A percentile compares a stretch with the other conserved stretches of the same genome.
phyloP scores from a whole-genome alignment of 37 sponge, comb jelly and placozoan genomes.

The Theonella swinhoei region DNA sequence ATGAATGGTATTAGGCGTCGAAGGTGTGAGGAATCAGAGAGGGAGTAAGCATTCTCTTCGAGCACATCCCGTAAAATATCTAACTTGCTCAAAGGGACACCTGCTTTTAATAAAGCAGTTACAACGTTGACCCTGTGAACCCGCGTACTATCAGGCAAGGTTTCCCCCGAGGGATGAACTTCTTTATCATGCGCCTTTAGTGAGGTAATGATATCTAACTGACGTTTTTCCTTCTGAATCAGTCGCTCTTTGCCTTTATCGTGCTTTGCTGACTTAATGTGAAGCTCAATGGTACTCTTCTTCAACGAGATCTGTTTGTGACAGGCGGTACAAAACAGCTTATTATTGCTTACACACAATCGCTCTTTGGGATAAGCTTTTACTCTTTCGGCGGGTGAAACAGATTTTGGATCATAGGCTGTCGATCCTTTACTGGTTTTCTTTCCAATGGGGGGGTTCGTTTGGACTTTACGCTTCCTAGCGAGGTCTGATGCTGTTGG shows the following conservation, averaged over 20 bases:
- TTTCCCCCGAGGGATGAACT: slow-evolving; percentile 30
- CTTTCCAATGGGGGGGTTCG: slow-evolving; percentile 17
- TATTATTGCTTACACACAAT: slow-evolving; percentile 4
- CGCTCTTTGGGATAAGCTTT: neutral
- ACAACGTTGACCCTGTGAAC: slow-evolving; percentile 38
- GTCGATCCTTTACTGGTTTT: slow-evolving; percentile 4
- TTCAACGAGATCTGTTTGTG: slow-evolving; percentile 25
- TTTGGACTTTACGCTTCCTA: neutral
- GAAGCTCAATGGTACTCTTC: slow-evolving; percentile 10
- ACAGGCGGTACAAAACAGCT: slow-evolving; percentile 45
- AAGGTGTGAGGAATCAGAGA: neutral
- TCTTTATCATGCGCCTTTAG: slow-evolving; percentile 19
- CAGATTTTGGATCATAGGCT: neutral
- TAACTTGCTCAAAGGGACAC: slow-evolving; percentile 40
- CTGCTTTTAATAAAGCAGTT: slow-evolving; percentile 39
- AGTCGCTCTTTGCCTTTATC: slow-evolving; percentile 19
- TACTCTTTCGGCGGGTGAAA: slow-evolving; percentile 5
- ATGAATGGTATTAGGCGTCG: slow-evolving; percentile 19
- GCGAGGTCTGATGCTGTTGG: too few relatives aligned
- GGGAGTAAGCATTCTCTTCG: slow-evolving; percentile 24
- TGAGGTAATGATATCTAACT: slow-evolving; percentile 17
- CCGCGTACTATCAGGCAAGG: slow-evolving; percentile 25
- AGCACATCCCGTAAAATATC: slow-evolving; percentile 13
- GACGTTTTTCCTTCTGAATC: neutral
- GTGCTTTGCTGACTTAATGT: slow-evolving; percentile 35